Conservation (phyloP, 1,140 invertebrate species). For the Lucilia cuprina region DNA sequence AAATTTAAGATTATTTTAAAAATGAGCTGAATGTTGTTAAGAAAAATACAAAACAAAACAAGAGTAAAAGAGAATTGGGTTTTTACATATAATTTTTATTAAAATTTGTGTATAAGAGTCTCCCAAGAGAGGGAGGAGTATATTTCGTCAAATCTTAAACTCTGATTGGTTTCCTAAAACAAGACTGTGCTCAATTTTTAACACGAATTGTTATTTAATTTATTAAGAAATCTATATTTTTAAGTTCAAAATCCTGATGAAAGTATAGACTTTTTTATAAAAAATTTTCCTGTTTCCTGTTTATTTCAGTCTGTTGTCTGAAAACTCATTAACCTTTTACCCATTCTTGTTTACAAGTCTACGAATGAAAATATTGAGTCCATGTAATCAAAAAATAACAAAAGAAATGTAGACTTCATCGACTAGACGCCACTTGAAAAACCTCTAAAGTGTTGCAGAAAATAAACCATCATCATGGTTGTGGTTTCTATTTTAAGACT, state of each 20-base stretch:
- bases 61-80: not conserved
- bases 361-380: not conserved
- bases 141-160: not conserved
- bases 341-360: not conserved
- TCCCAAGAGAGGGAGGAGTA: not conserved
- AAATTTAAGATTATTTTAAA: not conserved
- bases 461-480: not conserved
- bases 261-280: too few species aligned
- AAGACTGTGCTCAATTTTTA: too few species aligned
- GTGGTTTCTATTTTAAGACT: not conserved
- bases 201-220: too few species aligned
- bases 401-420: not conserved
- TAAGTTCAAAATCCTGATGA: too few species aligned
- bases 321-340: constrained; percentile 3
- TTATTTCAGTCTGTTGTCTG: not conserved
- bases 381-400: not conserved
- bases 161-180: not conserved
- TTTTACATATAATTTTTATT: not conserved
- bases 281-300: not conserved
- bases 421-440: not conserved
- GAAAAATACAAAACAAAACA: not conserved
- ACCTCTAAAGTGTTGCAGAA: not conserved
- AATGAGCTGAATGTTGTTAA: not conserved
- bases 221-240: too few species aligned
- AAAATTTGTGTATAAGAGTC: not conserved